Percentiles rank a stretch among this genome's conserved stretches.
phyloP scores from a whole-genome alignment of 2,888 invertebrate species.

The Eristalis intricaria region DNA sequence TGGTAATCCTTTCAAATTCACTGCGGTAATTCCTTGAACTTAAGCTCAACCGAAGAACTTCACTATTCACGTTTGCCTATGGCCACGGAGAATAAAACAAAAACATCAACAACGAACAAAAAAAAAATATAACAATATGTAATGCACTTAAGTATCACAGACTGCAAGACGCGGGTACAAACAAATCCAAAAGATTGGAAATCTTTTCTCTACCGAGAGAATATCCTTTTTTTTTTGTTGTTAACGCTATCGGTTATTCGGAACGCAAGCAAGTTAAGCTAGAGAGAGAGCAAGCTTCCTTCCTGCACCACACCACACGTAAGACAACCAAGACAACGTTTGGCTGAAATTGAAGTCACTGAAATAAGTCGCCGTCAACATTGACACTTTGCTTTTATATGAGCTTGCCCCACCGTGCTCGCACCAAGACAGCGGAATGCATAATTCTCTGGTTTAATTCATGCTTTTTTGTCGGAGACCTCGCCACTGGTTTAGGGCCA shows the following conservation, averaged over 20 bases:
- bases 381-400: constrained; percentile 81
- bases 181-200: constrained; percentile 42
- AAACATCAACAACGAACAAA: background rate
- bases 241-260: background rate
- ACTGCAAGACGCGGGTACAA: constrained; percentile 20
- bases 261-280: background rate
- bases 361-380: constrained; percentile 80
- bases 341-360: constrained; percentile 80
- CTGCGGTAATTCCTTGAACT: constrained; percentile 10
- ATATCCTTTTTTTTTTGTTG: constrained; percentile 16
- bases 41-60: constrained; percentile 3
- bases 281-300: constrained; percentile 61
- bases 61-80: constrained; percentile 16
- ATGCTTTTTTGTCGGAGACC: constrained; percentile 17
- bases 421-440: constrained; percentile 43
- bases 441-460: constrained; percentile 65
- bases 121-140: background rate
- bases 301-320: constrained; percentile 54
- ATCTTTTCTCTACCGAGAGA: constrained; percentile 47
- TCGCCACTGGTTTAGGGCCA: constrained; percentile 2
- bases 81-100: constrained; percentile 9
- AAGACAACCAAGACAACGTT: constrained; percentile 59
- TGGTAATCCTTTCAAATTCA: constrained; percentile 43
- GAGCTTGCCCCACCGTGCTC: constrained; percentile 73
- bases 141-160: constrained; percentile 19